Evolutionary conservation across 2,797 vertebrate species (phyloP), one percentile per base, ranked within the genome.

Genomic region (Botia kubotai): DNA sequence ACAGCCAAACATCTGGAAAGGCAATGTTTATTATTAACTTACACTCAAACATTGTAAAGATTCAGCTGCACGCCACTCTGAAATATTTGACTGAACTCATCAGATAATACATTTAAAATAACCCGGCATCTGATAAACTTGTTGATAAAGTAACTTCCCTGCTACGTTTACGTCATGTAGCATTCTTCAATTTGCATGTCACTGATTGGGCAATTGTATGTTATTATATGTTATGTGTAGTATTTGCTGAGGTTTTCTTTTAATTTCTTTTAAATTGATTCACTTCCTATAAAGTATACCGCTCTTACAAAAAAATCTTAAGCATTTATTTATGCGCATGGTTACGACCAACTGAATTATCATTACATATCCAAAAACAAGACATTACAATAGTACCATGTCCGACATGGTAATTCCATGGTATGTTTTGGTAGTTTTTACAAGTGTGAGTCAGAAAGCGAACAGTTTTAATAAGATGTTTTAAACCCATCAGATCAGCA

Each of bases 51-150:
- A 6, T 6, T 43, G 33, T 5, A 33, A 1, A 0, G 2, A 6
- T 4, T 66, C 46, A 11, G 26, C 14, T 53, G 65, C n/a, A 52
- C 26, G 16, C 73, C 17, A 29, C 11, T 12, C 4, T 16, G 10
- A 10, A 48, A 33, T 12, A 70, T 77, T 70, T 77, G 65, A 68
- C 21, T 77, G 26, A 46, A 69, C 16, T 68, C 21, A 3, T 3
- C 21, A 58, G 65, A 68, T 46, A 39, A 17, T 14, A 55, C 53
- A 55, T 58, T 11, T 12, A 21, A 23, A 58, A 13, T 1, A 21
- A 43, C 5, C 23, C 17, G n/a, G 10, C 53, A 63, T 77, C 36
- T 77, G 75, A 48, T 58, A 48, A 69, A 77, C 36, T 10, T 29
- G 17, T 6, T 13, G 16, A 69, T 14, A 77, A 69, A 16, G 2